Evolutionary conservation across 2,797 vertebrate genomes (phyloP).

Genomic region (Tamandua tetradactyla): DNA sequence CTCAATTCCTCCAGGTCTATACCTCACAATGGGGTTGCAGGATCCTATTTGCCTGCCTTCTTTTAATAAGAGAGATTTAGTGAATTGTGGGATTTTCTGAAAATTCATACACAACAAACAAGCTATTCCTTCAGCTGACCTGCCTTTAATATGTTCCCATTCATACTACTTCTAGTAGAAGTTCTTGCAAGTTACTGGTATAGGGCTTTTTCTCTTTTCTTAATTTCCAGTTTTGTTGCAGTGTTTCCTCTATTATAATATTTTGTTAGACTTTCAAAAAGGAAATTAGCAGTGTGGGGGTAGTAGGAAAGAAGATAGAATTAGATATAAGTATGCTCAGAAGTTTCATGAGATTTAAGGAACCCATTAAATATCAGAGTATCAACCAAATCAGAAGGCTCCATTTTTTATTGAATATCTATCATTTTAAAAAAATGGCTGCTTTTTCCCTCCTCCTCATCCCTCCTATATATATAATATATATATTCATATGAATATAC

Average conservation of each 20-base stretch:
- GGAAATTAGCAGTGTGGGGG: neutral
- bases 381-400: neutral
- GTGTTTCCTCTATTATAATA: neutral
- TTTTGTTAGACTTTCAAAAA: conserved; percentile 21
- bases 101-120: neutral
- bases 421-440: neutral
- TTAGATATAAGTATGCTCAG: neutral
- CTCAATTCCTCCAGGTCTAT: too few species aligned
- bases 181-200: neutral
- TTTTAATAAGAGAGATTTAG: neutral
- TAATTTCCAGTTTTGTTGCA: neutral
- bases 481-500: too few species aligned
- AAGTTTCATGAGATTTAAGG: neutral
- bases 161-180: neutral
- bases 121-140: neutral
- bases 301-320: neutral
- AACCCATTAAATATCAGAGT: neutral
- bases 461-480: too few species aligned
- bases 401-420: neutral
- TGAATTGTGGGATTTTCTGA: neutral
- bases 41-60: neutral
- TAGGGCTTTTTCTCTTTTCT: neutral
- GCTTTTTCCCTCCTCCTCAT: neutral
- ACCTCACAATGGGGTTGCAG: too few species aligned
- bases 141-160: neutral